Base-by-base conservation (phyloP, 2,113 vertebrate species). In the Sebastes fasciatus region DNA sequence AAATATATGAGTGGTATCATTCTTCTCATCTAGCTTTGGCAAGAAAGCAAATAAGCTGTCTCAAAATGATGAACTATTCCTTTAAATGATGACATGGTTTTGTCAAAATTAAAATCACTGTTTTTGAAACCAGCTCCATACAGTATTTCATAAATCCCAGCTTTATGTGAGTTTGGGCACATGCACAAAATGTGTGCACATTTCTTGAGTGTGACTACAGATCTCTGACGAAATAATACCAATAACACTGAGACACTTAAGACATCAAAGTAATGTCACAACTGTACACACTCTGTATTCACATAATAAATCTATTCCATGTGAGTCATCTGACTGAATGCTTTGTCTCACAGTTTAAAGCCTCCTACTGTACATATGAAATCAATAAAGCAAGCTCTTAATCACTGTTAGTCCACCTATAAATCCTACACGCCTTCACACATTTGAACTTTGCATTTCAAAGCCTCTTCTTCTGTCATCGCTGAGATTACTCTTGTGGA, bases 301-400 rank as follows among this genome's bases (percentile, higher is more conserved):
- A 26, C 51, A 64, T 13, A 12, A 58, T 65, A 71, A 65, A 80
- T 57, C 3, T 55, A 2, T 69, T 73, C 67, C 42, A 43, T 68
- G 62, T 77, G 51, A 11, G 49, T 61, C 4, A 1, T 40, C 71
- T 7, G 19, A 55, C 43, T 84, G 81, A 71, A 72, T 62, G 21
- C 60, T 68, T 77, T 60, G 75, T 82, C 51, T 65, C 46, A 16
- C 6, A 62, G 46, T 58, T 77, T 73, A 43, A 68, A 82, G 48
- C 45, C 48, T 68, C 68, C 75, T n/a, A 21, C 45, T 63, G 48
- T 63, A 40, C 86, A 80, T 52, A 42, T 82, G 80, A 86, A 88
- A 73, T 75, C 65, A 78, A 86, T 84, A 65, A 75, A 58, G 40
- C 0, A 13, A n/a, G 26, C 60, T 57, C 62, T 80, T 21, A 10